Evolutionary conservation across 2,888 invertebrate genomes (phyloP).

Genomic region (Leuctra nigra): DNA sequence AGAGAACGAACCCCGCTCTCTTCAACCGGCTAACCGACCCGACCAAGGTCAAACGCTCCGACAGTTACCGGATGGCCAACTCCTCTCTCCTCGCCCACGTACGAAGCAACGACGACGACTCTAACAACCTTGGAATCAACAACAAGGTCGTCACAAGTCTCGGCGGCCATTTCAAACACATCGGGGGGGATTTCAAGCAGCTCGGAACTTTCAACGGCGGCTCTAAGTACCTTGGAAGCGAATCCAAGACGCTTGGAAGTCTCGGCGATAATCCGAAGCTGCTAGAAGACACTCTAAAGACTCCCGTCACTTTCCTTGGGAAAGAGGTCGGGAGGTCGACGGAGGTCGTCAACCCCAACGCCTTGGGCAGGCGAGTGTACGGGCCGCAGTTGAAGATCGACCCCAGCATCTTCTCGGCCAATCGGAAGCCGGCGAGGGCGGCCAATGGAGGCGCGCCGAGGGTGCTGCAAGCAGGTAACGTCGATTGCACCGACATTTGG

Average conservation of each 20-base stretch:
- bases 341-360: constrained; percentile 35
- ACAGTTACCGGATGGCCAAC: constrained; percentile 79
- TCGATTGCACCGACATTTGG: constrained; percentile 64
- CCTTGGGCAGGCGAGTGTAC: constrained; percentile 35
- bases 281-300: constrained; percentile 2
- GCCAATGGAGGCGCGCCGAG: too few relatives aligned
- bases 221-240: not conserved
- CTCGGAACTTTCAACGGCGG: constrained; percentile 12
- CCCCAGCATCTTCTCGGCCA: constrained; percentile 40
- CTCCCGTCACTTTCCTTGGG: not conserved
- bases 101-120: too few relatives aligned
- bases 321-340: constrained; percentile 19
- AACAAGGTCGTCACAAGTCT: too few relatives aligned
- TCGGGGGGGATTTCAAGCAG: not conserved
- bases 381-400: constrained; percentile 40
- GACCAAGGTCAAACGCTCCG: constrained; percentile 70
- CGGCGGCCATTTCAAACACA: not conserved
- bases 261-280: not conserved
- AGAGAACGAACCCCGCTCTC: constrained; percentile 24
- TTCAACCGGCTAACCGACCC: constrained; percentile 26
- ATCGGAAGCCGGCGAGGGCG: constrained; percentile 52
- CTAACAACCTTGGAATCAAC: not conserved
- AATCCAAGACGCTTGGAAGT: not conserved
- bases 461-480: constrained; percentile 57
- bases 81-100: constrained; percentile 52